A percentile compares a stretch with the other conserved stretches of the same genome.
Conservation (phyloP, 1,140 invertebrate species). For the Procambarus virginalis region DNA sequence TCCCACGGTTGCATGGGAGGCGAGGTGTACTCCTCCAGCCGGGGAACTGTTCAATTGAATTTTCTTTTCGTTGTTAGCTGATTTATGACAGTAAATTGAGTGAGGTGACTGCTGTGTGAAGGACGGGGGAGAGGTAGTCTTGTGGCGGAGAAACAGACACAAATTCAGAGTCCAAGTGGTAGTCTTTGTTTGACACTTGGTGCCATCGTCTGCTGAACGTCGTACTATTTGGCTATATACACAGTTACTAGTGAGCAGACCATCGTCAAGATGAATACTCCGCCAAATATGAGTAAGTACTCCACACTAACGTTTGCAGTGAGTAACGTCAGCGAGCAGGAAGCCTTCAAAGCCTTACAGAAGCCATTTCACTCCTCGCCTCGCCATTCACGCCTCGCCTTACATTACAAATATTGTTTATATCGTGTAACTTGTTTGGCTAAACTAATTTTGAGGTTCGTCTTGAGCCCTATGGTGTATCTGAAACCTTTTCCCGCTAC, state of each 20-base stretch:
- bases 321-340: too few species aligned
- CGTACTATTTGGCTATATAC: not conserved
- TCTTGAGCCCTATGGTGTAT: too few species aligned
- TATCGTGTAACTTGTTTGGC: too few species aligned
- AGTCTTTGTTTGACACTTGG: slow-evolving; percentile 39
- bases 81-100: slow-evolving; percentile 7
- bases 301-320: too few species aligned
- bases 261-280: slow-evolving; percentile 12
- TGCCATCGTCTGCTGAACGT: not conserved
- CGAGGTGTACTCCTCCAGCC: too few species aligned
- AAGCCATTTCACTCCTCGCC: too few species aligned
- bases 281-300: slow-evolving; percentile 39
- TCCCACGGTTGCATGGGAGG: too few species aligned
- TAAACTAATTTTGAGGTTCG: too few species aligned
- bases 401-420: too few species aligned
- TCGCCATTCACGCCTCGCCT: too few species aligned
- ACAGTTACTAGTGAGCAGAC: not conserved
- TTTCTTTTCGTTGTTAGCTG: not conserved
- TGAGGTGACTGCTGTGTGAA: not conserved
- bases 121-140: not conserved
- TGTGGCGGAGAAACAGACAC: not conserved
- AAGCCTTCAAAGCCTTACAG: too few species aligned
- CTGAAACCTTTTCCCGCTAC: too few species aligned
- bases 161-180: not conserved
- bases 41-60: not conserved